phyloP scores from a whole-genome alignment of 2,113 vertebrate species.

The Pachyramphus minor region DNA sequence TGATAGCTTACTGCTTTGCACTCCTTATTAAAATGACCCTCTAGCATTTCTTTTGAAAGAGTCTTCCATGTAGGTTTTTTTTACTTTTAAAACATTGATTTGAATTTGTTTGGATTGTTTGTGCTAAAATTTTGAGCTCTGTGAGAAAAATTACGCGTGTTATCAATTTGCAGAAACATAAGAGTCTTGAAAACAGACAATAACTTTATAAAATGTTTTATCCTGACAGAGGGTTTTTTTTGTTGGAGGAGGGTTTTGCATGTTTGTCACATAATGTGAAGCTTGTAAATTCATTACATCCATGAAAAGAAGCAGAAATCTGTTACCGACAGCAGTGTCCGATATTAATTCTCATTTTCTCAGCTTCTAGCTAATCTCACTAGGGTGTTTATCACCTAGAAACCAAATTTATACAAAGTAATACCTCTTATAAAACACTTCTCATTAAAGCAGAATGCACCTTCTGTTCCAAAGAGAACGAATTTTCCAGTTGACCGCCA shows the following conservation, averaged over 20 bases:
- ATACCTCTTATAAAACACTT: background rate
- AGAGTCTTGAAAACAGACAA: background rate
- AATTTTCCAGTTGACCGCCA: background rate
- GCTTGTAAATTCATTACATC: background rate
- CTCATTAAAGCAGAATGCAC: background rate
- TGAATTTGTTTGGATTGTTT: background rate
- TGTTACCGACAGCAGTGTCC: background rate
- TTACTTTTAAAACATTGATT: background rate
- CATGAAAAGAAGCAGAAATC: background rate
- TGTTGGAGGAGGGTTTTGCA: background rate
- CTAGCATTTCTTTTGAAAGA: background rate
- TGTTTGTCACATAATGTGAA: background rate
- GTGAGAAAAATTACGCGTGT: background rate
- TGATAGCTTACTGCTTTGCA: conserved; percentile 1
- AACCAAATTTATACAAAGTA: background rate
- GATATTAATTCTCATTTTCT: background rate
- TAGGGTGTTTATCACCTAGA: background rate
- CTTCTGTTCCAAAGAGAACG: background rate
- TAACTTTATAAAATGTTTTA: background rate
- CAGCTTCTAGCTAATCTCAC: background rate
- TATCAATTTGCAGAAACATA: background rate
- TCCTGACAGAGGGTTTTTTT: background rate
- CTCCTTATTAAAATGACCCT: conserved; percentile 42
- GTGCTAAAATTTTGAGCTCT: background rate
- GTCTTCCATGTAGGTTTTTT: background rate